Evolutionary conservation across 2,888 invertebrate species (phyloP), one percentile per base, ranked within the genome.

Genomic region (Caenorhabditis virilis): DNA sequence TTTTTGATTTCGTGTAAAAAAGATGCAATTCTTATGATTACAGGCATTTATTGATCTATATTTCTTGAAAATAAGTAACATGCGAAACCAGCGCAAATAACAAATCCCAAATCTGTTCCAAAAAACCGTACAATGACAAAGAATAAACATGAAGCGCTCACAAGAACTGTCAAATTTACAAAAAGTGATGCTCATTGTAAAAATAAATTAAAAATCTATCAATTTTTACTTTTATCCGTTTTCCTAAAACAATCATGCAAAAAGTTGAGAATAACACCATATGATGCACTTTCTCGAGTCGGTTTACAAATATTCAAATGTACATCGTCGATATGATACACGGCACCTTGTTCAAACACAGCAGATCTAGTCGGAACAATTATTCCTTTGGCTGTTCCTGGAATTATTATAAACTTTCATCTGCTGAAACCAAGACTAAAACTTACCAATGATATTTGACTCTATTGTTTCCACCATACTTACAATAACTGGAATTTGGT

Each of bases 291-390:
- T 23, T 68, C 50, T 23, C 69, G 63, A 2, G 60, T 69, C 15
- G 80, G 80, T 52, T 80, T 80, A 62, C 79, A 79, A 30, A 80
- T 62, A 23, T 77, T 70, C 42, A 78, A 70, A 50, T 80, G 79
- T 23, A 73, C 69, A 36, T 73, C 75, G 30, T 73, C 75, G 15
- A 75, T 75, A 55, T 75, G 75, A 43, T 75, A 75, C 2, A 75
- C 65, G 4, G 77, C 73, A 9, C 79, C 79, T 52, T 66, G 64
- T 2, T 70, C 77, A 45, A 78, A 76, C n/a, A 73, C 68, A 2
- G 75, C 79, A 0, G 76, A 76, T 18, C 78, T 75, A n/a, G 64
- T 58, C 1, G 79, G 78, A 5, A 79, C 79, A 9, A 79, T 68
- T 7, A 78, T 72, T 53, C 71, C 70, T 42, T 61, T 71, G 16